phyloP scores from a whole-genome alignment of 1,140 invertebrate species.

The Penaeus chinensis region DNA sequence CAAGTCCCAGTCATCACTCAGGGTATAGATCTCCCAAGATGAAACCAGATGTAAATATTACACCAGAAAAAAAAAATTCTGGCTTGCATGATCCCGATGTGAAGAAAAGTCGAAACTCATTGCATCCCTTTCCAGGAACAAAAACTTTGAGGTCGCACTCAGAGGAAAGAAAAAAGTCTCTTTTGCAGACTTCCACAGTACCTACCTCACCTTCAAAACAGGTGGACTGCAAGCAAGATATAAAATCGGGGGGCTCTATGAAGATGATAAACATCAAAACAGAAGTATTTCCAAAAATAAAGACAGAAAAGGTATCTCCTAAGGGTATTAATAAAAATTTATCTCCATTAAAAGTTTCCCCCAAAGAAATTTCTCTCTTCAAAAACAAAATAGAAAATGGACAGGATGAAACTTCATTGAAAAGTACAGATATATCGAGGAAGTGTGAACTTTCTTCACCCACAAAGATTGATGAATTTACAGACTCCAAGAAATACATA shows the following conservation, averaged over 20 bases:
- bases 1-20: slow-evolving; percentile 34
- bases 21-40: slow-evolving; percentile 36
- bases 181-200: slow-evolving; percentile 18
- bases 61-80: slow-evolving; percentile 16
- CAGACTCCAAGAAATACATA: slow-evolving; percentile 36
- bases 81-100: too few species aligned
- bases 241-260: slow-evolving; percentile 31
- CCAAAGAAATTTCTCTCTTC: slow-evolving; percentile 44
- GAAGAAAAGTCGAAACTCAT: too few species aligned
- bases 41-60: slow-evolving; percentile 23
- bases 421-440: slow-evolving; percentile 36
- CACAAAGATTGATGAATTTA: slow-evolving; percentile 26
- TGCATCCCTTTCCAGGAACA: neutral
- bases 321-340: slow-evolving; percentile 46
- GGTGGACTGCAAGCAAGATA: slow-evolving; percentile 43
- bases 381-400: slow-evolving; percentile 38
- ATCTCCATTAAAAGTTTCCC: slow-evolving; percentile 38
- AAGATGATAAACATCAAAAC: slow-evolving; percentile 57
- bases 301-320: slow-evolving; percentile 61
- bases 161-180: slow-evolving; percentile 45
- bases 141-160: slow-evolving; percentile 38
- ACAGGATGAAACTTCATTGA: slow-evolving; percentile 42
- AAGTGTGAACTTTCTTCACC: slow-evolving; percentile 45
- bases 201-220: slow-evolving; percentile 18
- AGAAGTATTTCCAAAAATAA: slow-evolving; percentile 61